Base-by-base conservation (phyloP, 2,797 vertebrate species). In the Neopelma chrysocephalum region DNA sequence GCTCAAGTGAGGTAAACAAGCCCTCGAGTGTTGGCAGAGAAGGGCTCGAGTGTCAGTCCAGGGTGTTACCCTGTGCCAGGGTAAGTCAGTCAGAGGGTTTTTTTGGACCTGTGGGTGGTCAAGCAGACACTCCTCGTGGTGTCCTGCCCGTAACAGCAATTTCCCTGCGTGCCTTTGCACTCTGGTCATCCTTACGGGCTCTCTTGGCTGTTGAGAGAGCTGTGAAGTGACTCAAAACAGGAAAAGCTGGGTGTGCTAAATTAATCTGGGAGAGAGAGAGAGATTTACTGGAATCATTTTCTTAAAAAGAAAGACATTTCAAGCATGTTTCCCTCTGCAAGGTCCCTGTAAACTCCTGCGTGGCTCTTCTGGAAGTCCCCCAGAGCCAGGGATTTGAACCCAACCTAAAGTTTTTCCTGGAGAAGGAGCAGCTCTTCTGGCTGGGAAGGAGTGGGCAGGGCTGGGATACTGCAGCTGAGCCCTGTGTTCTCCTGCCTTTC, bases 391-490 rank as follows among this genome's bases (percentile, higher is more conserved):
- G 62, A 11, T 82, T 40, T 79, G 68, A 85, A 32, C 47, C 29
- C 81, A 15, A 2, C 14, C 36, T 54, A 2, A 86, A 83, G 61
- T 29, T 71, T 48, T 84, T 89, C 84, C 87, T n/a, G 79, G 78
- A 79, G 70, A 15, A 81, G 62, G 69, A 82, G 2, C 42, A n/a
- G 48, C 58, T 38, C 23, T 10, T 19, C 56, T 58, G 80, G 58
- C 13, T 5, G 10, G 32, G 48, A 29, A 42, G 71, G 36, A 61
- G 45, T 6, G 31, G 69, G 57, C 84, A 70, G 85, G 60, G 56
- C 7, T 32, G 66, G 69, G 50, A 58, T 31, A 0, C 54, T 12
- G 68, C 1, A 0, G 42, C 34, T 18, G 2, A 2, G 43, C 18
- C 56, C 82, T 23, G 17, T 10, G 31, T 15, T 40, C 82, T 60